Evolutionary conservation across 2,888 invertebrate species (phyloP).

Genomic region (Oscheius sp.): DNA sequence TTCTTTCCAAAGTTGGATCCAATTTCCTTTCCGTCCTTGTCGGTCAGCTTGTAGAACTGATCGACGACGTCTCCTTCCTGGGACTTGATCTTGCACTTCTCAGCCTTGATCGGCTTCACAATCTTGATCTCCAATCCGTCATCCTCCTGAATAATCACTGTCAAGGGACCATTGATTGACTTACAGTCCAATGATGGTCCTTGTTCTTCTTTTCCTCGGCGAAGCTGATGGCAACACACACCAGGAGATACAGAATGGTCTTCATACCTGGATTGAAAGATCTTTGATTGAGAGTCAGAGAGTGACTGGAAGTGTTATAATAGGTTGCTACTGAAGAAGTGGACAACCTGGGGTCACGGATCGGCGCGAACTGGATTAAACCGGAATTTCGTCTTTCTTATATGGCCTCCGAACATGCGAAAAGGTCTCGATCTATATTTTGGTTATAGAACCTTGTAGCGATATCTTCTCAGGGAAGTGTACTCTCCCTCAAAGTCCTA

Average conservation of each 20-base stretch:
- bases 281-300: not conserved
- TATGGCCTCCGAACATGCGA: too few relatives aligned
- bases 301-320: not conserved
- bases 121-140: slow-evolving; percentile 71
- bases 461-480: too few relatives aligned
- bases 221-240: slow-evolving; percentile 13
- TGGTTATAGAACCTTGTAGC: too few relatives aligned
- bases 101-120: slow-evolving; percentile 68
- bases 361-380: slow-evolving; percentile 24
- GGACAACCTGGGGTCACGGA: slow-evolving; percentile 18
- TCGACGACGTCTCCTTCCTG: slow-evolving; percentile 64
- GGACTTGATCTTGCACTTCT: slow-evolving; percentile 71
- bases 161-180: not conserved
- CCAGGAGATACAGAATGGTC: slow-evolving; percentile 33
- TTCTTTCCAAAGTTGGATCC: slow-evolving; percentile 72
- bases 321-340: slow-evolving; percentile 21
- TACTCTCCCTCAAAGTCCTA: too few relatives aligned
- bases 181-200: slow-evolving; percentile 29
- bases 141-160: slow-evolving; percentile 48
- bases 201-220: slow-evolving; percentile 65
- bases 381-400: slow-evolving; percentile 13
- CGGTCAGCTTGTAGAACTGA: slow-evolving; percentile 71
- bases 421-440: too few relatives aligned
- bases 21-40: slow-evolving; percentile 72
- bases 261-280: slow-evolving; percentile 36